Percentiles rank a stretch among this genome's conserved stretches.
Conservation (phyloP, 2,888 invertebrate genomes). For the Axea sp. region DNA sequence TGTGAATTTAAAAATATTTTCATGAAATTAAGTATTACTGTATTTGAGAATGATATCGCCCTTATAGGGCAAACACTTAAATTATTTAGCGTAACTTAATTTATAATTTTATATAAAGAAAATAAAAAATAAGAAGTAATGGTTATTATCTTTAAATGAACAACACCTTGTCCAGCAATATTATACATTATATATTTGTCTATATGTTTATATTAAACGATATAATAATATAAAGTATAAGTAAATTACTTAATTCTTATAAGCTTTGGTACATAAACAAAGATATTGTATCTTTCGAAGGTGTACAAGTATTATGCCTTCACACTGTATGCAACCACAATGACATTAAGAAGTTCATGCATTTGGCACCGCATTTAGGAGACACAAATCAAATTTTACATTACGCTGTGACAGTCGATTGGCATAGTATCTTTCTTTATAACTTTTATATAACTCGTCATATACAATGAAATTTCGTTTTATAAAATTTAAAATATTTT, state of each 20-base stretch:
- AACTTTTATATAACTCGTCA: neutral
- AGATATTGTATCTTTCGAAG: constrained; percentile 69
- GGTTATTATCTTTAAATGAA: neutral
- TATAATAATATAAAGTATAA: constrained; percentile 78
- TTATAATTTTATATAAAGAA: constrained; percentile 1
- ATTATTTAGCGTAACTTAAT: constrained; percentile 1
- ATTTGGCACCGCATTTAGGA: constrained; percentile 54
- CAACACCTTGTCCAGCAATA: constrained; percentile 46
- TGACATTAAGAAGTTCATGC: constrained; percentile 57
- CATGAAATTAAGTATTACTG: neutral
- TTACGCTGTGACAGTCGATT: constrained; percentile 23
- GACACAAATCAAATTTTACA: constrained; percentile 33
- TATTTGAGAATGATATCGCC: too few species aligned
- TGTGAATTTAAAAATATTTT: constrained; percentile 19
- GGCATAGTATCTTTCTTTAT: constrained; percentile 24
- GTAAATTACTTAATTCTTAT: constrained; percentile 77
- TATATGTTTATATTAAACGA: constrained; percentile 62
- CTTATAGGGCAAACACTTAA: too few species aligned
- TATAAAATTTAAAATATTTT: too few species aligned
- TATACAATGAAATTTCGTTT: neutral
- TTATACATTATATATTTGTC: constrained; percentile 60
- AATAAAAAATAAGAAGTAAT: too few species aligned
- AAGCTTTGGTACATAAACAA: constrained; percentile 79
- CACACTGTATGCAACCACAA: constrained; percentile 60
- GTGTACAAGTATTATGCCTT: constrained; percentile 58